These are phyloP conservation scores for Elmis aenea DNA, from an alignment of 2,888 invertebrate genomes.

Conservation along the genomic window DNA sequence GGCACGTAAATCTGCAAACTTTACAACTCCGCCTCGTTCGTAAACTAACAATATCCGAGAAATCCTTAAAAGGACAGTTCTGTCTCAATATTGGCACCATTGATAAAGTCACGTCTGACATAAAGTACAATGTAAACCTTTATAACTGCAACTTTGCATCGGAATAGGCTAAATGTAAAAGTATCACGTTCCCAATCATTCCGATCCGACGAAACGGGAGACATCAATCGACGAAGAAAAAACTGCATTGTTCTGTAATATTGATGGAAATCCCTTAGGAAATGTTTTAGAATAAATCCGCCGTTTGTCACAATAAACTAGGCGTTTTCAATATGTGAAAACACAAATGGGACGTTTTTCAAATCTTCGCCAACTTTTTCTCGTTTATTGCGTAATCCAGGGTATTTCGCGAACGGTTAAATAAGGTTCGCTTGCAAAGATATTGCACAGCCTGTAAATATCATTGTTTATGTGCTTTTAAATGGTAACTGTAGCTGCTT, in stretches of 20 bases:
- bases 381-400: too few relatives aligned
- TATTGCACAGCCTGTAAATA: too few relatives aligned
- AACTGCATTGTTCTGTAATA: constrained; percentile 22
- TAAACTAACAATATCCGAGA: constrained; percentile 17
- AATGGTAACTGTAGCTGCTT: too few relatives aligned
- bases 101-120: constrained; percentile 30
- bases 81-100: constrained; percentile 30
- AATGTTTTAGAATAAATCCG: constrained; percentile 16
- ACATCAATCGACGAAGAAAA: constrained; percentile 23
- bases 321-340: constrained; percentile 15
- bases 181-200: constrained; percentile 38
- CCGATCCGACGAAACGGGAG: constrained; percentile 31
- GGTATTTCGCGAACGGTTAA: too few relatives aligned
- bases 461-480: too few relatives aligned
- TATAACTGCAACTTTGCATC: constrained; percentile 34
- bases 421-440: too few relatives aligned
- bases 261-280: constrained; percentile 13
- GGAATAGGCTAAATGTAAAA: constrained; percentile 40
- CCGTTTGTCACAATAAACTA: constrained; percentile 18
- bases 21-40: too few relatives aligned
- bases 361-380: background rate
- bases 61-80: constrained; percentile 14
- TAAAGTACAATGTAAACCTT: constrained; percentile 26
- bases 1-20: too few relatives aligned
- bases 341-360: constrained; percentile 4